Evolutionary conservation across 2,797 vertebrate species (phyloP).

Genomic region (Champsocephalus esox): DNA sequence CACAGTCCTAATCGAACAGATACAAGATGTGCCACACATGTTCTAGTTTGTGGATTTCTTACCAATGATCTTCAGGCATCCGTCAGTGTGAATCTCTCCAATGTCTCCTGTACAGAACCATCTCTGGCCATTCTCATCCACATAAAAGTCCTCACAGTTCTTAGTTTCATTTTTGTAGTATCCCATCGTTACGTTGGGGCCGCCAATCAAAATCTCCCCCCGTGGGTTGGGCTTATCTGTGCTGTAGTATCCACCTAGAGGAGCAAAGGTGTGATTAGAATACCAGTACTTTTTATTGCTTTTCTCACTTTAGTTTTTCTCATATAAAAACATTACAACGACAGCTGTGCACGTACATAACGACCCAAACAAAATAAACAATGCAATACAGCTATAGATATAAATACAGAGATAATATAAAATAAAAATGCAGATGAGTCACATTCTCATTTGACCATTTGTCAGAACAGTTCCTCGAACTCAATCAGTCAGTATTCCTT

Average conservation of each 20-base stretch:
- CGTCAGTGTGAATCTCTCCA: constrained; percentile 92
- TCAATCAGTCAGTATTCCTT: no score
- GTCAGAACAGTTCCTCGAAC: no score
- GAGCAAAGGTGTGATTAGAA: background rate
- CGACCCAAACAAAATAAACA: no score
- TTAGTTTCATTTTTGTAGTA: constrained; percentile 93
- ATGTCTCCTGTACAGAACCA: constrained; percentile 98
- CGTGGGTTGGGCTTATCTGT: constrained; percentile 94
- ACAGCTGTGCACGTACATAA: no score
- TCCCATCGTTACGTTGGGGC: constrained; percentile 94
- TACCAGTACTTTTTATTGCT: no score
- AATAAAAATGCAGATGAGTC: no score
- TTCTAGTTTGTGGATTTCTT: constrained; percentile 42
- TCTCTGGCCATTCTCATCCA: constrained; percentile 91
- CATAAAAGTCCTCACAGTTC: constrained; percentile 90
- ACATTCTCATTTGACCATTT: no score
- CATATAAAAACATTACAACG: no score
- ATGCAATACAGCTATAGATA: no score
- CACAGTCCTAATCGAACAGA: background rate
- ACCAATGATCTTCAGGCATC: constrained; percentile 98
- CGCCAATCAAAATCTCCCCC: constrained; percentile 95
- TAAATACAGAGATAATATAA: no score
- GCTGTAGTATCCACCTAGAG: constrained; percentile 92
- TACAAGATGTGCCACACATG: background rate
- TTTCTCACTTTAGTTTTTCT: no score